Percentiles rank a stretch among this genome's conserved stretches.
Conservation (phyloP, 2,888 invertebrate species). For the Tenthredo livida region DNA sequence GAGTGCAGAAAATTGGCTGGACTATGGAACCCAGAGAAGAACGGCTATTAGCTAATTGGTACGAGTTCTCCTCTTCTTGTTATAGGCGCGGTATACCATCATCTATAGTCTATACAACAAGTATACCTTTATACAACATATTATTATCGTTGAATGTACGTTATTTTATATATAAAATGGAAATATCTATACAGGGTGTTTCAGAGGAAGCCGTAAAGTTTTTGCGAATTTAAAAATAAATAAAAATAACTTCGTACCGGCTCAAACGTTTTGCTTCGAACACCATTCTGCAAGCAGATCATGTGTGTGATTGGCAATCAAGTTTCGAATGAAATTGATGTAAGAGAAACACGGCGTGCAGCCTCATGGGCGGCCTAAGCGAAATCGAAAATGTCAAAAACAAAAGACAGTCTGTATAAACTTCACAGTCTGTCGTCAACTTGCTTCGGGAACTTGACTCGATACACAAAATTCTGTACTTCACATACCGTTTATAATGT, state of each 20-base stretch:
- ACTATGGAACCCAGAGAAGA: slow-evolving; percentile 28
- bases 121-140: neutral
- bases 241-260: neutral
- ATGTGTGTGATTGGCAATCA: slow-evolving; percentile 4
- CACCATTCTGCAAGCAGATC: neutral
- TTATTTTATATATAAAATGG: neutral
- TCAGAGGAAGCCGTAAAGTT: neutral
- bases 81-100: slow-evolving; percentile 6
- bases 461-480: neutral
- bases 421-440: neutral
- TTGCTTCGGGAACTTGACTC: neutral
- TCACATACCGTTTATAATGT: neutral
- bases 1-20: slow-evolving; percentile 43
- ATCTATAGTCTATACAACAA: neutral
- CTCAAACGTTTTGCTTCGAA: neutral
- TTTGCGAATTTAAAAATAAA: neutral
- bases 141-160: neutral
- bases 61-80: neutral
- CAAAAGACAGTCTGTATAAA: neutral
- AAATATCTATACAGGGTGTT: no score
- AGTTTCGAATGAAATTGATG: neutral
- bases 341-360: neutral
- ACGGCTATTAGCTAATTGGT: slow-evolving; percentile 49
- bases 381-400: slow-evolving; percentile 28
- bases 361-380: neutral